phyloP scores from a whole-genome alignment of 2,888 invertebrate genomes.

The Bruchidius siliquastri region DNA sequence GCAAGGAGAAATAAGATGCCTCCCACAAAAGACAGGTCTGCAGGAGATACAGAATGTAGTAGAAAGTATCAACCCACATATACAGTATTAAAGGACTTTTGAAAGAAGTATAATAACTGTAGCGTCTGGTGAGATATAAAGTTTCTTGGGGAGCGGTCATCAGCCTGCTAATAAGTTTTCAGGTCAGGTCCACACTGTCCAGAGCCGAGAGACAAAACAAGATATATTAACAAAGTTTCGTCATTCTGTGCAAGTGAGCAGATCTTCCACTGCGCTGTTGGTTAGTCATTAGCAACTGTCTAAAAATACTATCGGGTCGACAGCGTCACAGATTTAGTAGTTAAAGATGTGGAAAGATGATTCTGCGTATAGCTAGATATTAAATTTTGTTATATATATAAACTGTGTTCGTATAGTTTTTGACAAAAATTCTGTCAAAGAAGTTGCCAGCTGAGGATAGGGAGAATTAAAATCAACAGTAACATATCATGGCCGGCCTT shows the following conservation, averaged over 20 bases:
- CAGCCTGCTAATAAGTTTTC: constrained; percentile 29
- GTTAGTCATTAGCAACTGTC: constrained; percentile 24
- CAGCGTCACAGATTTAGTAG: too few species aligned
- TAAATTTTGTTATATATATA: too few species aligned
- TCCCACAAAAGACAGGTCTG: too few species aligned
- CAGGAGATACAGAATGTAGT: not conserved
- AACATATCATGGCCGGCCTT: too few species aligned
- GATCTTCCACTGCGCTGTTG: constrained; percentile 12
- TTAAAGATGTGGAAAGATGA: too few species aligned
- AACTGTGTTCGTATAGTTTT: too few species aligned
- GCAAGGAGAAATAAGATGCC: too few species aligned
- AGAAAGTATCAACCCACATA: not conserved
- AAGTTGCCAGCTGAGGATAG: too few species aligned
- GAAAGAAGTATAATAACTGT: not conserved
- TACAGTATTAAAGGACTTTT: not conserved
- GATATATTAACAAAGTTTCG: constrained; percentile 41
- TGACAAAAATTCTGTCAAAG: too few species aligned
- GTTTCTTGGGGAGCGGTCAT: not conserved
- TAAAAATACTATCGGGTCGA: too few species aligned
- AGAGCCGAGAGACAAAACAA: constrained; percentile 31
- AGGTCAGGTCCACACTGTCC: constrained; percentile 32
- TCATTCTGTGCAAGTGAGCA: constrained; percentile 18
- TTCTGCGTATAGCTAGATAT: too few species aligned
- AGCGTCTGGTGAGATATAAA: not conserved
- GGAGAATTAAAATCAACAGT: too few species aligned